phyloP scores from a whole-genome alignment of 1,140 invertebrate genomes.

The Eumeta japonica region DNA sequence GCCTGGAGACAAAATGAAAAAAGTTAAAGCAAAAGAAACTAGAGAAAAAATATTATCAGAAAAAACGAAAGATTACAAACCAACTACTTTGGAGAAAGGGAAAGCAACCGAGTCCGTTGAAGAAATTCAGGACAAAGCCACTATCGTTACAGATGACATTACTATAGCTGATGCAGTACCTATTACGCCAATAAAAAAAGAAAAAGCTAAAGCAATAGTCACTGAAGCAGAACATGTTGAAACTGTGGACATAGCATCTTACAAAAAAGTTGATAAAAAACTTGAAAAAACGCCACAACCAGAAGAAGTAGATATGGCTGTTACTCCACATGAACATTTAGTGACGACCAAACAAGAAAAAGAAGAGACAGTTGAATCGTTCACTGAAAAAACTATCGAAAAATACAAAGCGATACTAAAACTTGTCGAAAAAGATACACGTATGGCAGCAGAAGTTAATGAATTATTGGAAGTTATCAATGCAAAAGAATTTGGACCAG shows the following conservation, averaged over 20 bases:
- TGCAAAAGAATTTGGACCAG: slow-evolving; percentile 75
- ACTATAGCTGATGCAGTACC: slow-evolving; percentile 23
- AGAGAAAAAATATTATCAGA: slow-evolving; percentile 40
- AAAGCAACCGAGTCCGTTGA: slow-evolving; percentile 19
- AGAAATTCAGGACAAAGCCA: slow-evolving; percentile 12
- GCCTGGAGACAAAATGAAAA: slow-evolving; percentile 17
- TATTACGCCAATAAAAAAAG: slow-evolving; percentile 24
- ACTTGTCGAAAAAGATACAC: slow-evolving; percentile 59
- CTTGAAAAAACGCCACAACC: slow-evolving; percentile 30
- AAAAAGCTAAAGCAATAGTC: slow-evolving; percentile 56
- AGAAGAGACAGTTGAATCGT: slow-evolving; percentile 58
- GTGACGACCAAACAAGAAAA: slow-evolving; percentile 60
- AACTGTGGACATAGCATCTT: slow-evolving; percentile 62
- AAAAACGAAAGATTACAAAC: slow-evolving; percentile 24
- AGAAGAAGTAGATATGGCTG: slow-evolving; percentile 53
- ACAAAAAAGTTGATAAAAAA: slow-evolving; percentile 62
- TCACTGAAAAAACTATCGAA: slow-evolving; percentile 60
- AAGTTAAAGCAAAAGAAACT: slow-evolving; percentile 38
- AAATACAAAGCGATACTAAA: slow-evolving; percentile 60
- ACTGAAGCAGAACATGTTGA: slow-evolving; percentile 61
- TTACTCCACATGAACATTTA: slow-evolving; percentile 60
- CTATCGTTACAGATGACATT: slow-evolving; percentile 18
- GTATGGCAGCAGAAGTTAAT: slow-evolving; percentile 69
- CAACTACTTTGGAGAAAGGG: slow-evolving; percentile 19
- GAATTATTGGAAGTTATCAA: slow-evolving; percentile 72